Percentiles rank a stretch among this genome's conserved stretches.
phyloP scores from a whole-genome alignment of 1,140 invertebrate species.

The Batillaria attramentaria region DNA sequence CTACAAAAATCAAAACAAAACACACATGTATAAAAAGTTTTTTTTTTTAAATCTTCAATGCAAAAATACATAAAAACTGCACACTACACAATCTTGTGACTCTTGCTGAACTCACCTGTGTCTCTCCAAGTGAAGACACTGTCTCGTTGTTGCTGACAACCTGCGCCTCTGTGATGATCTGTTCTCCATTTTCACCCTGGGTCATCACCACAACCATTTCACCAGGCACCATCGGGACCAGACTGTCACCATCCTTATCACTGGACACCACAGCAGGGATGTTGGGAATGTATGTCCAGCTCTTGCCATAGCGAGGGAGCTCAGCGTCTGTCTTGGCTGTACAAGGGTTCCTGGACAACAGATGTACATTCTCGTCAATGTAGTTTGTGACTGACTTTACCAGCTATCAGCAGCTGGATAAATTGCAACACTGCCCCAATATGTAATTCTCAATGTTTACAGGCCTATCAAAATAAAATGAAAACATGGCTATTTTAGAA shows the following conservation, averaged over 20 bases:
- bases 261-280: conserved; percentile 48
- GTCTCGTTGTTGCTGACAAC: conserved; percentile 31
- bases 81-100: no score
- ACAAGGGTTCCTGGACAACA: conserved; percentile 62
- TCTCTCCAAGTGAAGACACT: conserved; percentile 10
- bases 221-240: conserved; percentile 11
- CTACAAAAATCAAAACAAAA: no score
- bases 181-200: conserved; percentile 20
- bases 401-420: no score
- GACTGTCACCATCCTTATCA: conserved; percentile 12
- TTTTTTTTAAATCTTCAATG: no score
- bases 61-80: no score
- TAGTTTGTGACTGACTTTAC: no score
- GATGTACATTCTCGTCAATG: no score
- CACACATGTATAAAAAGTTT: no score
- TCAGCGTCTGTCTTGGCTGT: conserved; percentile 62
- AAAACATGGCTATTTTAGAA: no score
- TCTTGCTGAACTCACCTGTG: background rate
- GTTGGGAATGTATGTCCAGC: conserved; percentile 55
- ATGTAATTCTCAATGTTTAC: no score
- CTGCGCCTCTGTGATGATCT: conserved; percentile 28
- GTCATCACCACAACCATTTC: conserved; percentile 16
- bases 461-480: no score
- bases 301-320: conserved; percentile 67
- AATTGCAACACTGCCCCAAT: no score